Evolutionary conservation across 2,888 invertebrate species (phyloP), one percentile per base, ranked within the genome.

Genomic region (Tromatobia lineatoria): DNA sequence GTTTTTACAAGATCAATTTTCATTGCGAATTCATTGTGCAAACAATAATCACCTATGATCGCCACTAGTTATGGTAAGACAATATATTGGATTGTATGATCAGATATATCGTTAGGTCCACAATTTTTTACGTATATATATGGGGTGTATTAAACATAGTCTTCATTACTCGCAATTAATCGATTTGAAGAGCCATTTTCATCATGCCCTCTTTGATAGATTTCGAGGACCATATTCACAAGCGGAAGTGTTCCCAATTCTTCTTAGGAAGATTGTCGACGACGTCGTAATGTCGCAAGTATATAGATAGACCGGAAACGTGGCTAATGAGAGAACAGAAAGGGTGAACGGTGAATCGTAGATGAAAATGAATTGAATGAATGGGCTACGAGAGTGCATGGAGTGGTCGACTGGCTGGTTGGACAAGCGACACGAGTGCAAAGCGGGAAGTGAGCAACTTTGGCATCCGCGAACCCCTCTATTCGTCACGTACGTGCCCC

Each of bases 321-420:
- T 88, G 87, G 89, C 85, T 93, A 93, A 93, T 90, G 92, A 93
- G 90, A 90, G 91, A 91, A 91, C 89, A 91, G 90, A 91, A 89
- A 90, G 91, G 91, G 90, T 90, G 90, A 88, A 90, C 86, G 88
- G 88, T 88, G 90, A 92, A 90, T 92, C 89, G 91, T 89, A 93
- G 92, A 93, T 93, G 91, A 92, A 92, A 93, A 93, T 93, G 92
- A 93, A 93, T 93, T 93, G 93, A 92, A 90, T 90, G 92, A 93
- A 93, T 93, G 88, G 90, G 91, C 78, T 88, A 81, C 80, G 80
- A 74, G 84, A 84, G 84, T 84, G 77, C 64, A 87, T 91, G 90
- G 89, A 93, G 93, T 93, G 90, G 78, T 83, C 73, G 59, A 64
- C 47, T 71, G 54, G 34, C 61, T 71, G 67, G 67, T 70, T 73